Evolutionary conservation across 2,888 invertebrate genomes (phyloP).

Genomic region (Metacarcinus magister): DNA sequence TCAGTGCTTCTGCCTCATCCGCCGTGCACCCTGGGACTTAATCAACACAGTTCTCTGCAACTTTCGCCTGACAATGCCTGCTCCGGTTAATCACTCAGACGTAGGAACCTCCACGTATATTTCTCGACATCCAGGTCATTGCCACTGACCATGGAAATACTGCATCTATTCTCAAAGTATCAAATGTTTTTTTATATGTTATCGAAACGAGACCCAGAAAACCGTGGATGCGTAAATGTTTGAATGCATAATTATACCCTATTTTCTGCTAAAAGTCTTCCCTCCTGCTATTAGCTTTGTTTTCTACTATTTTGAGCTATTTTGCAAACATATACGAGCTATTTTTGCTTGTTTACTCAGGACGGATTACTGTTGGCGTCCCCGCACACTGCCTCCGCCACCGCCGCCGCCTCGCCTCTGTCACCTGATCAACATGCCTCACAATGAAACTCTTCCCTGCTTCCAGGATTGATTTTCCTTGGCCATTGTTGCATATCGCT

Average conservation of each 20-base stretch:
- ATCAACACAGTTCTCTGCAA: conserved; percentile 16
- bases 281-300: background rate
- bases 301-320: background rate
- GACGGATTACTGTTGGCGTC: background rate
- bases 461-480: conserved; percentile 5
- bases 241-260: background rate
- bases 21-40: background rate
- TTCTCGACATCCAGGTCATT: background rate
- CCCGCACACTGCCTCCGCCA: background rate
- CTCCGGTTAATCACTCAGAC: conserved; percentile 29
- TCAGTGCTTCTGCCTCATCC: background rate
- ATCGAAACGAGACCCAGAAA: background rate
- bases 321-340: background rate
- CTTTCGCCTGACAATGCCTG: conserved; percentile 40
- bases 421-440: background rate
- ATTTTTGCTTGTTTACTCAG: background rate
- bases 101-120: background rate
- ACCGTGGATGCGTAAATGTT: background rate
- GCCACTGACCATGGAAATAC: background rate
- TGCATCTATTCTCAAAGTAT: background rate
- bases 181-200: background rate
- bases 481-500: conserved; percentile 8
- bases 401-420: background rate
- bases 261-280: background rate
- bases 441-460: conserved; percentile 10